These are phyloP conservation scores for Heteropelma amictum DNA, from an alignment of 2,888 invertebrate species.

Conservation along the genomic window DNA sequence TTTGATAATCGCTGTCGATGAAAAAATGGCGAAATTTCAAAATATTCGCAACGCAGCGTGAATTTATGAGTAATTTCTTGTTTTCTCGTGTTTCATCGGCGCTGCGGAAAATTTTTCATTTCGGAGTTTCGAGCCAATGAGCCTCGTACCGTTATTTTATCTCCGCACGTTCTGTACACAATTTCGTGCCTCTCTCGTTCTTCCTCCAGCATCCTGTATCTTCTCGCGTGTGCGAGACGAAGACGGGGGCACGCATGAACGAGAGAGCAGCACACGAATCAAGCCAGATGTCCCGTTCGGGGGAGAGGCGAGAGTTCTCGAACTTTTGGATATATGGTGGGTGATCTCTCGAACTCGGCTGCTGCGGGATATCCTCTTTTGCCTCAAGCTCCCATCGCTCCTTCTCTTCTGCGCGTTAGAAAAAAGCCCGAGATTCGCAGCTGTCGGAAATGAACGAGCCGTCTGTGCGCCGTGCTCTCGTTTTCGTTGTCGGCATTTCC, in stretches of 20 bases:
- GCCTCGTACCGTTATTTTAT: constrained; percentile 44
- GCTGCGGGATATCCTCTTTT: constrained; percentile 16
- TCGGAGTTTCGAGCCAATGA: background rate
- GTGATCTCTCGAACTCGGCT: constrained; percentile 33
- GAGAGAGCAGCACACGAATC: constrained; percentile 33
- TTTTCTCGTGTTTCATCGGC: too few relatives aligned
- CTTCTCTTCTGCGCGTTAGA: constrained; percentile 14
- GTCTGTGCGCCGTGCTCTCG: constrained; percentile 22
- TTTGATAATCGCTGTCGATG: too few relatives aligned
- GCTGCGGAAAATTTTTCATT: constrained; percentile 7
- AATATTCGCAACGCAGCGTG: too few relatives aligned
- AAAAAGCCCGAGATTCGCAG: constrained; percentile 56
- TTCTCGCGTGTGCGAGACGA: constrained; percentile 15
- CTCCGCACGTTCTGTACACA: constrained; percentile 12
- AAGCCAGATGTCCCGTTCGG: constrained; percentile 53
- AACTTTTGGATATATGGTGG: constrained; percentile 2
- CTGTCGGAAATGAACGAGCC: constrained; percentile 59
- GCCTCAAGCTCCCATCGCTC: background rate
- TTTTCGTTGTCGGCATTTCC: background rate
- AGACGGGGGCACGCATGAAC: background rate
- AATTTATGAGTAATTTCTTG: too few relatives aligned
- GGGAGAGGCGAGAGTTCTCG: constrained; percentile 2
- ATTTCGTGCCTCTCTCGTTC: background rate
- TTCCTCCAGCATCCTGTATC: background rate
- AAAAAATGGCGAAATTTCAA: too few relatives aligned